Evolutionary conservation across 2,113 vertebrate genomes (phyloP).

Genomic region (Glaucidium brasilianum): DNA sequence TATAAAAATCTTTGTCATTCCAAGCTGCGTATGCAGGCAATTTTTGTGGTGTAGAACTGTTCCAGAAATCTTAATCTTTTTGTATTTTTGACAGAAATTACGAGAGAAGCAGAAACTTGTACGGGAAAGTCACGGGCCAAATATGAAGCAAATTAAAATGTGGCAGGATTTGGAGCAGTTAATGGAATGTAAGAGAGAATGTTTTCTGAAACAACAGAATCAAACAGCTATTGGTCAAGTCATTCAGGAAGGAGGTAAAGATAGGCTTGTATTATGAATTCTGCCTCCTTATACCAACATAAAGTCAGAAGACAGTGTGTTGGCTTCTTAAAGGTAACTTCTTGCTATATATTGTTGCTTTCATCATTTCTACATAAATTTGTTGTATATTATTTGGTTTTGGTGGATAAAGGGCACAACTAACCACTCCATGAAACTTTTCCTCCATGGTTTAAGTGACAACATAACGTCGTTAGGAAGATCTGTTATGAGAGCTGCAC

Average conservation of each 20-base stretch:
- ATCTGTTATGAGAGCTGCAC: neutral
- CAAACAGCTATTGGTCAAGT: conserved; percentile 85
- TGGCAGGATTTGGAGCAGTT: conserved; percentile 92
- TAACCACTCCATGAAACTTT: neutral
- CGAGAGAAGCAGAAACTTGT: conserved; percentile 92
- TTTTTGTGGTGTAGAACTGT: neutral
- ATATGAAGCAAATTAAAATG: conserved; percentile 96
- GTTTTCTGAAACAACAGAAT: conserved; percentile 88
- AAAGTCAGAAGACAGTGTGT: neutral
- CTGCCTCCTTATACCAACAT: neutral
- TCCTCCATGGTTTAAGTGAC: neutral
- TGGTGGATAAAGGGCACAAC: neutral
- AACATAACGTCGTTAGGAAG: neutral
- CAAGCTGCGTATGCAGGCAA: neutral
- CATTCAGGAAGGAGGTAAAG: conserved; percentile 92
- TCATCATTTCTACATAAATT: neutral
- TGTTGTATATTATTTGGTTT: neutral
- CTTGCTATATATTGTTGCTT: neutral
- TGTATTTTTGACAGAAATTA: conserved; percentile 81
- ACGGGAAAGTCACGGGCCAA: conserved; percentile 85
- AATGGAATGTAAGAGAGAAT: conserved; percentile 92
- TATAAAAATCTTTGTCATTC: neutral
- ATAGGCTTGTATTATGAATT: conserved; percentile 86
- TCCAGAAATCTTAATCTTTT: neutral
- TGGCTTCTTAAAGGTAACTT: neutral